Conservation (phyloP, 1,140 invertebrate species). For the Micrasema longulum region DNA sequence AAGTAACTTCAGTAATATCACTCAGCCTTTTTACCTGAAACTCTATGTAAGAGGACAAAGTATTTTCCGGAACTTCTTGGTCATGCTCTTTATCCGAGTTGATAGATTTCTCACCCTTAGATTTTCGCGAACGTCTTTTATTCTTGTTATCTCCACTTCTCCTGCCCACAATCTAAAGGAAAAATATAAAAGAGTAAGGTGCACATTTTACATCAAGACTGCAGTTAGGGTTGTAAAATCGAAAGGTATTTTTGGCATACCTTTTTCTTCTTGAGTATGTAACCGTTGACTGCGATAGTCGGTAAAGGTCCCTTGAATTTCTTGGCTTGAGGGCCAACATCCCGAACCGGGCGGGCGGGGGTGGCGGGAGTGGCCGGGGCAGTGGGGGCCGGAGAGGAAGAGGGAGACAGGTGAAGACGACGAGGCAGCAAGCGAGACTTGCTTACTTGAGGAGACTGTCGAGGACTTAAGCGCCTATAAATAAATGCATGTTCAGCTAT, state of each 20-base stretch:
- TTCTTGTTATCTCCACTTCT: constrained; percentile 43
- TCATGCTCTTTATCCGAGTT: constrained; percentile 11
- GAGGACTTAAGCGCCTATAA: constrained; percentile 48
- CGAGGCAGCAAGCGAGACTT: constrained; percentile 36
- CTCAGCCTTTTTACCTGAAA: constrained; percentile 46
- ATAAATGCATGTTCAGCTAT: neutral
- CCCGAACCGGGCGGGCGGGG: neutral
- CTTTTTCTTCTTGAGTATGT: constrained; percentile 45
- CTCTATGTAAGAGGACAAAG: constrained; percentile 44
- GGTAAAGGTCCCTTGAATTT: constrained; percentile 29
- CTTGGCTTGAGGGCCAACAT: constrained; percentile 11
- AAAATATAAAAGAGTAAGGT: too few species aligned
- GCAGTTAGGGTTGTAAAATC: too few species aligned
- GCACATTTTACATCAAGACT: too few species aligned
- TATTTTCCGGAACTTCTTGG: constrained; percentile 12
- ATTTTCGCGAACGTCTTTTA: constrained; percentile 43
- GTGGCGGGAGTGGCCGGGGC: neutral
- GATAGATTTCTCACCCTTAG: constrained; percentile 13
- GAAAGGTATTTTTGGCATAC: too few species aligned
- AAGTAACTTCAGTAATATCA: constrained; percentile 6
- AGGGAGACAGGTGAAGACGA: constrained; percentile 41
- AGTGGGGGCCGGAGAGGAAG: constrained; percentile 1
- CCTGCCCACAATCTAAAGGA: constrained; percentile 40
- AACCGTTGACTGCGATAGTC: constrained; percentile 46
- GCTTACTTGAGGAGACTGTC: constrained; percentile 34